phyloP scores from a whole-genome alignment of 1,140 invertebrate genomes.

The Meloidogyne floridensis region DNA sequence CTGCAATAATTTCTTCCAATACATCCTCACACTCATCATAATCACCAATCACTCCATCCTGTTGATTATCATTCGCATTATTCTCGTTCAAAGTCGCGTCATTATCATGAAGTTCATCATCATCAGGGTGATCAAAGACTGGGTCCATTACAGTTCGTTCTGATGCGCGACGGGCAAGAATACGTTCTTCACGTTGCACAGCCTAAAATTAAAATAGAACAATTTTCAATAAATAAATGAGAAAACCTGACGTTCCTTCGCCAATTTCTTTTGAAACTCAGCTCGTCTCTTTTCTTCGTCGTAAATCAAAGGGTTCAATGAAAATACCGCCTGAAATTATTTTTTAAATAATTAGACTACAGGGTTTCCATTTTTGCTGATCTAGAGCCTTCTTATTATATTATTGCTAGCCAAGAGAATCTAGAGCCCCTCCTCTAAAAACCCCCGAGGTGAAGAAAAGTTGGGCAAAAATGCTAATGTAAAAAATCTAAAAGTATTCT shows the following conservation, averaged over 20 bases:
- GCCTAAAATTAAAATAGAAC: background rate
- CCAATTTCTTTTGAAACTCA: conserved; percentile 28
- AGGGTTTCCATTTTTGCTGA: no score
- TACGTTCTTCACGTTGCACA: background rate
- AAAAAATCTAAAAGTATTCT: no score
- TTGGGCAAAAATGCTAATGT: no score
- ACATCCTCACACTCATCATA: conserved; percentile 37
- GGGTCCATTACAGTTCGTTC: conserved; percentile 4
- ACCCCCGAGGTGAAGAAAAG: no score
- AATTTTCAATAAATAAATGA: background rate
- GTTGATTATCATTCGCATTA: background rate
- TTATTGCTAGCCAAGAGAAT: no score
- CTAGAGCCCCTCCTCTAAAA: no score
- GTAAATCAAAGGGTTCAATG: conserved; percentile 33
- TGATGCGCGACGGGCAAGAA: background rate
- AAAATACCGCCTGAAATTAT: conserved; percentile 20
- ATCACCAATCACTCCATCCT: background rate
- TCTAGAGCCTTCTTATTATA: no score
- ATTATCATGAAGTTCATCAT: background rate
- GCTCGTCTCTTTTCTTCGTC: conserved; percentile 33
- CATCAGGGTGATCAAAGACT: background rate
- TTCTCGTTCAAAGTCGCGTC: background rate
- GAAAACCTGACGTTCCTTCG: conserved; percentile 15
- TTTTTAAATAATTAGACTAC: background rate
- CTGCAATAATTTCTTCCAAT: conserved; percentile 27